Percentiles rank a stretch among this genome's conserved stretches.
These are phyloP conservation scores for Gari tellinella DNA, from an alignment of 2,888 invertebrate genomes.

Conservation along the genomic window DNA sequence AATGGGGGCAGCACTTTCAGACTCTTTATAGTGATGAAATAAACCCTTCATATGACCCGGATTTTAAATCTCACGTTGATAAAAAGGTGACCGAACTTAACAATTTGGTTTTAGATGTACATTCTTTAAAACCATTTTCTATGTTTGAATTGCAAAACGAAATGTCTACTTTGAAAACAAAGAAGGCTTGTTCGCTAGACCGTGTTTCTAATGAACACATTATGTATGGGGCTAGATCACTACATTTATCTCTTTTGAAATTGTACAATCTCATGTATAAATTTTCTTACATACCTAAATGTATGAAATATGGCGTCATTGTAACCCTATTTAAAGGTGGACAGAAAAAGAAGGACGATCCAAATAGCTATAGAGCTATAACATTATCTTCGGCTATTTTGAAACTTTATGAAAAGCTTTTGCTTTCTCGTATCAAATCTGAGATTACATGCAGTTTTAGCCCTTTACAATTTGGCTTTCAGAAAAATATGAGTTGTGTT, in stretches of 20 bases:
- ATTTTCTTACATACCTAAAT: not conserved
- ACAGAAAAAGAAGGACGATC: slow-evolving; percentile 4
- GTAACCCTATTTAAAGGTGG: slow-evolving; percentile 9
- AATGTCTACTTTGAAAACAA: no score
- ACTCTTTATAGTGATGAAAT: not conserved
- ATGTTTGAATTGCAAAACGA: no score
- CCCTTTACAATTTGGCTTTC: slow-evolving; percentile 7
- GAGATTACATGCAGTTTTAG: not conserved
- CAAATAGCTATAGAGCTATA: slow-evolving; percentile 10
- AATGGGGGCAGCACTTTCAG: slow-evolving; percentile 5
- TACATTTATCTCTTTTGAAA: not conserved
- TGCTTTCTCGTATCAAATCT: not conserved
- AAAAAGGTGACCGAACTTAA: not conserved
- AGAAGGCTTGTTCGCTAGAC: not conserved
- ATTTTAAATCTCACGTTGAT: not conserved
- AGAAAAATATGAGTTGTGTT: not conserved
- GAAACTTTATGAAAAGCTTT: slow-evolving; percentile 7
- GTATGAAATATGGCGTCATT: slow-evolving; percentile 5
- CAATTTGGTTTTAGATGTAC: no score
- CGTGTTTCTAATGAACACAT: not conserved
- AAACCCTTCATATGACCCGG: not conserved
- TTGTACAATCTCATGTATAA: not conserved
- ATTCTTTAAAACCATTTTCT: no score
- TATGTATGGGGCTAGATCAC: not conserved
- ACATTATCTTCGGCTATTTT: slow-evolving; percentile 4